These are phyloP conservation scores for Campylomormyrus tamandua DNA, from an alignment of 2,113 vertebrate genomes.

Conservation along the genomic window DNA sequence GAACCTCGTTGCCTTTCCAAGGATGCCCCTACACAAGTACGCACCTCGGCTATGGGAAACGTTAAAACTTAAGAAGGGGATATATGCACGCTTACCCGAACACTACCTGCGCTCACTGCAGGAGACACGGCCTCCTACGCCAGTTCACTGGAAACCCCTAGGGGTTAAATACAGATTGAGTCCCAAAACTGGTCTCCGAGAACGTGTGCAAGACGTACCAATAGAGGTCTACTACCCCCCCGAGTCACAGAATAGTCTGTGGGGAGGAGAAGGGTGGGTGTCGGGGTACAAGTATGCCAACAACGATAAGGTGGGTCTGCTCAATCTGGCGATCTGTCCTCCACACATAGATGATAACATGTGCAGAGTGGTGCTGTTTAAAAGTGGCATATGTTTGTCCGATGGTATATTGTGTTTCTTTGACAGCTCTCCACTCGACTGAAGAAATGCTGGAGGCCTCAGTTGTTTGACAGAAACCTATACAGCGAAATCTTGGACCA, in stretches of 20 bases:
- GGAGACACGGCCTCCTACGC: slow-evolving; percentile 44
- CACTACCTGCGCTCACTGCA: slow-evolving; percentile 72
- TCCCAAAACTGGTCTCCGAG: slow-evolving; percentile 64
- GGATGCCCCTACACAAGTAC: slow-evolving; percentile 77
- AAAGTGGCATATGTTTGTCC: background rate
- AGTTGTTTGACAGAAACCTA: slow-evolving; percentile 73
- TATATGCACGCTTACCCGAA: slow-evolving; percentile 74
- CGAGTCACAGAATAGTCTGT: slow-evolving; percentile 72
- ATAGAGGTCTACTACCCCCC: slow-evolving; percentile 70
- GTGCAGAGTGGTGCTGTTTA: background rate
- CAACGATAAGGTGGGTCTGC: slow-evolving; percentile 73
- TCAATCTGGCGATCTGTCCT: background rate
- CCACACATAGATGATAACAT: background rate
- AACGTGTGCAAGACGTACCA: slow-evolving; percentile 82
- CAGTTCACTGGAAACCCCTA: slow-evolving; percentile 79
- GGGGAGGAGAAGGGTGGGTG: slow-evolving; percentile 89
- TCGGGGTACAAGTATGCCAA: slow-evolving; percentile 71
- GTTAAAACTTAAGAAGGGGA: slow-evolving; percentile 68
- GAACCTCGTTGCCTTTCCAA: background rate
- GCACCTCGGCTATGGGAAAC: slow-evolving; percentile 70
- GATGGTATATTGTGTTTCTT: background rate
- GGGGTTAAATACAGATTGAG: slow-evolving; percentile 59
- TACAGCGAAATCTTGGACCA: slow-evolving; percentile 91
- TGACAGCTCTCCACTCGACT: slow-evolving; percentile 69
- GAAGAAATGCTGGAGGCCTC: slow-evolving; percentile 82